phyloP scores from a whole-genome alignment of 2,888 invertebrate species.

The Drosophila seclusa region DNA sequence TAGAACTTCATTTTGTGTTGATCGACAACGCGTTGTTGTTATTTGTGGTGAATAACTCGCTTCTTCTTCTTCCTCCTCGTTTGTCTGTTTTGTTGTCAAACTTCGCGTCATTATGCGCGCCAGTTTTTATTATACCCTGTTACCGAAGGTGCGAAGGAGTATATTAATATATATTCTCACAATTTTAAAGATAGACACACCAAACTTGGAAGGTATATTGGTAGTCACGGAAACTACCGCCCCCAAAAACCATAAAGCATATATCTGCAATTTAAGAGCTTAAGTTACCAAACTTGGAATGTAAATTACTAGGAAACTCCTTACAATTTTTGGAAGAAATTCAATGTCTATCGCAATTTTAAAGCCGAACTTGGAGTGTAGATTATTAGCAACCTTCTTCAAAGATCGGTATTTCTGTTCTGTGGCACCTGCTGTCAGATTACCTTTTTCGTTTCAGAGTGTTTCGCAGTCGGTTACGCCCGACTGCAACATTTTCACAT shows the following conservation, averaged over 20 bases:
- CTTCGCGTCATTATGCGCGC: constrained; percentile 68
- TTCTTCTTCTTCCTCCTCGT: constrained; percentile 41
- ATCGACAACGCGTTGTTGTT: constrained; percentile 13
- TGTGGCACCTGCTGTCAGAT: background rate
- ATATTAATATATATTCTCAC: background rate
- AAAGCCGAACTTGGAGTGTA: background rate
- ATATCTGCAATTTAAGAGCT: background rate
- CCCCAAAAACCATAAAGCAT: background rate
- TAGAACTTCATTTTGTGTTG: constrained; percentile 18
- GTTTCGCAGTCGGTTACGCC: background rate
- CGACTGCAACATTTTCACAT: background rate
- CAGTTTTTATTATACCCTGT: constrained; percentile 45
- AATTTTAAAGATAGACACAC: background rate
- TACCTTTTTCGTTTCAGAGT: background rate
- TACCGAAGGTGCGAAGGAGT: background rate
- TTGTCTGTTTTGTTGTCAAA: constrained; percentile 54
- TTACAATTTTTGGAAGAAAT: too few species aligned
- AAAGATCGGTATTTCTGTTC: background rate
- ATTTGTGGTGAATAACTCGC: constrained; percentile 39
- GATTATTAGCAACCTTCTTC: background rate
- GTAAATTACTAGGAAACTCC: background rate
- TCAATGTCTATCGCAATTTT: background rate
- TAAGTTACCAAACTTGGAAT: background rate
- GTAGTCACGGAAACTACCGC: background rate
- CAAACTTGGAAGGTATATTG: background rate